phyloP scores from a whole-genome alignment of 1,140 invertebrate species.

The Charaxes varanes region DNA sequence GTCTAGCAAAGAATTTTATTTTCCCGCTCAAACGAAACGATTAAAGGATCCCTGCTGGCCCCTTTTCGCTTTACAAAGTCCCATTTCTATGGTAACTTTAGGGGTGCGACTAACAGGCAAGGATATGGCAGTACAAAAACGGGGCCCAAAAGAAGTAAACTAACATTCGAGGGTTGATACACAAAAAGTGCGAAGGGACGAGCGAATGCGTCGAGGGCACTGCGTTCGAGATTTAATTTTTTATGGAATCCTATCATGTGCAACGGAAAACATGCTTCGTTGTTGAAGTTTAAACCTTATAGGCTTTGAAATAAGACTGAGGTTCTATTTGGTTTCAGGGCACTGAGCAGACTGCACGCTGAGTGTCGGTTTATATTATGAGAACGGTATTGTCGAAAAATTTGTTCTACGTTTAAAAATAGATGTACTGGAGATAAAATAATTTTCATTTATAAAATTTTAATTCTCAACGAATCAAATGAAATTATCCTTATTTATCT shows the following conservation, averaged over 20 bases:
- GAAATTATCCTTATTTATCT: no score
- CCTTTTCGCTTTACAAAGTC: slow-evolving; percentile 8
- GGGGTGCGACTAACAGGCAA: slow-evolving; percentile 19
- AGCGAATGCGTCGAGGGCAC: slow-evolving; percentile 27
- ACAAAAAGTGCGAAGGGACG: slow-evolving; percentile 54
- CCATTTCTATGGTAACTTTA: slow-evolving; percentile 18
- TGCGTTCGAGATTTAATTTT: slow-evolving; percentile 20
- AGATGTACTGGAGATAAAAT: no score
- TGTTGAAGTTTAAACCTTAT: slow-evolving; percentile 30
- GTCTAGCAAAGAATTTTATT: slow-evolving; percentile 3
- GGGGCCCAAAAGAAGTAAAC: slow-evolving; percentile 29
- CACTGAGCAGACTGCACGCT: slow-evolving; percentile 13
- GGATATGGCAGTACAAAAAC: slow-evolving; percentile 22
- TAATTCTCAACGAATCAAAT: no score
- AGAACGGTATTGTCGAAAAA: no score
- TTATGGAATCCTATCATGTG: slow-evolving; percentile 19
- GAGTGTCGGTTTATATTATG: slow-evolving; percentile 11
- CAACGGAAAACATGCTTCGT: slow-evolving; percentile 2
- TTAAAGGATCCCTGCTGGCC: slow-evolving; percentile 8
- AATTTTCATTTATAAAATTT: no score
- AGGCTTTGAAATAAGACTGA: background rate
- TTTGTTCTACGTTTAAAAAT: no score
- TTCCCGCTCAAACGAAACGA: background rate
- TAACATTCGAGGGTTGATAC: slow-evolving; percentile 27
- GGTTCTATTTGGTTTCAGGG: background rate